Evolutionary conservation across 37 sponge, comb jelly and placozoan species (phyloP).

Genomic region (Geodia barretti): DNA sequence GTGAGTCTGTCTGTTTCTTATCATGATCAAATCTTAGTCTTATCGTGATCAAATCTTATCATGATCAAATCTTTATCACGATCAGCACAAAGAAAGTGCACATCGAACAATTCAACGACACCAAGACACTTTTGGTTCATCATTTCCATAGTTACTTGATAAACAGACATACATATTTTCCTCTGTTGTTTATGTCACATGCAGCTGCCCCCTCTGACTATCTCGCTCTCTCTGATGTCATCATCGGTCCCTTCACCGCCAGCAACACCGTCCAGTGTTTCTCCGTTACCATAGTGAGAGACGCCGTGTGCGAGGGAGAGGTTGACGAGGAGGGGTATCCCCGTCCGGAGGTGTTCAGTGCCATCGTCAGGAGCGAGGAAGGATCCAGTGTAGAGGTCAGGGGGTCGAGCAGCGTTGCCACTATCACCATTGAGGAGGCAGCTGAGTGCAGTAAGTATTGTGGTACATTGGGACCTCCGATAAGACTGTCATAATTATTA

Average conservation of each 20-base stretch:
- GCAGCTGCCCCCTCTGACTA: not conserved
- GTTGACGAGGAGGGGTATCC: not conserved
- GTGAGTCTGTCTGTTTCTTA: not conserved
- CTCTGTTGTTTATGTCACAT: too few relatives aligned
- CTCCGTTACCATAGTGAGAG: not conserved
- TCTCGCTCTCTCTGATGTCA: not conserved
- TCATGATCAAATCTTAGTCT: too few relatives aligned
- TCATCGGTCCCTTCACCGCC: not conserved
- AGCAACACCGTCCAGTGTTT: not conserved
- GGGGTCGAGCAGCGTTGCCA: not conserved
- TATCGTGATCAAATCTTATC: too few relatives aligned
- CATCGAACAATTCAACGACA: too few relatives aligned
- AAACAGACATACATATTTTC: too few relatives aligned
- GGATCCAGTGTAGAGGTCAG: not conserved
- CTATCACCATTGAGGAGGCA: not conserved
- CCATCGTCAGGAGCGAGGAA: not conserved
- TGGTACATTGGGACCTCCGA: too few relatives aligned
- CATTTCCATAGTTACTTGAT: too few relatives aligned
- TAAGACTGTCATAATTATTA: too few relatives aligned
- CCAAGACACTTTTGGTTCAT: too few relatives aligned
- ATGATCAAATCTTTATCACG: too few relatives aligned
- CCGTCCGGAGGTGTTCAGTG: not conserved
- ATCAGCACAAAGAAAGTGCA: too few relatives aligned
- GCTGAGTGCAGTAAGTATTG: not conserved
- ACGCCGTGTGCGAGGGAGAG: not conserved